Evolutionary conservation across 2,113 vertebrate genomes (phyloP).

Genomic region (Laticauda laticaudata): DNA sequence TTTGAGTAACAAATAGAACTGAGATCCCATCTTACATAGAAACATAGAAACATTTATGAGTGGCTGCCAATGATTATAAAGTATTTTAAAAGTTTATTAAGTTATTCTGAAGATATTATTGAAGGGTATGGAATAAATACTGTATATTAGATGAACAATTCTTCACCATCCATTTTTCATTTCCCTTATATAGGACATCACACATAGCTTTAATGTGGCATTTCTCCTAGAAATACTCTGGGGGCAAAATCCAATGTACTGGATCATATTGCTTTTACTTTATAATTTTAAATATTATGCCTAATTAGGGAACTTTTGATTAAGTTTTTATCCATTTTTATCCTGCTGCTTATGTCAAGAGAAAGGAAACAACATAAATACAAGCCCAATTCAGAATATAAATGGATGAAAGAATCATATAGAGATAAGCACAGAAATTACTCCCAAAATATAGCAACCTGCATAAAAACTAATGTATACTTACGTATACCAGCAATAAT

Average conservation of each 20-base stretch:
- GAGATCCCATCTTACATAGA: neutral
- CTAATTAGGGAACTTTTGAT: rapidly evolving
- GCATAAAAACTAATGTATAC: slow-evolving; percentile 43
- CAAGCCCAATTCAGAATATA: neutral
- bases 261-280: neutral
- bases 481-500: slow-evolving; percentile 85
- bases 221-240: neutral
- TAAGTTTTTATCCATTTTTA: neutral
- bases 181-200: neutral
- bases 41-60: neutral
- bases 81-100: neutral
- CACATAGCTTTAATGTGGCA: neutral
- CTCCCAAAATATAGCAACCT: neutral
- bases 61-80: neutral
- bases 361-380: neutral
- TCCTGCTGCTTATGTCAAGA: neutral
- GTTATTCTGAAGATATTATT: neutral
- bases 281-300: neutral
- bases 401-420: neutral
- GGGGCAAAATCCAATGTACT: neutral
- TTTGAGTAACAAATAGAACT: neutral
- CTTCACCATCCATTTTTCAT: neutral
- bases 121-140: neutral
- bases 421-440: neutral
- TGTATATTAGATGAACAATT: neutral